These are phyloP conservation scores for Phaedon cochleariae DNA, from an alignment of 2,888 invertebrate species.

Conservation along the genomic window DNA sequence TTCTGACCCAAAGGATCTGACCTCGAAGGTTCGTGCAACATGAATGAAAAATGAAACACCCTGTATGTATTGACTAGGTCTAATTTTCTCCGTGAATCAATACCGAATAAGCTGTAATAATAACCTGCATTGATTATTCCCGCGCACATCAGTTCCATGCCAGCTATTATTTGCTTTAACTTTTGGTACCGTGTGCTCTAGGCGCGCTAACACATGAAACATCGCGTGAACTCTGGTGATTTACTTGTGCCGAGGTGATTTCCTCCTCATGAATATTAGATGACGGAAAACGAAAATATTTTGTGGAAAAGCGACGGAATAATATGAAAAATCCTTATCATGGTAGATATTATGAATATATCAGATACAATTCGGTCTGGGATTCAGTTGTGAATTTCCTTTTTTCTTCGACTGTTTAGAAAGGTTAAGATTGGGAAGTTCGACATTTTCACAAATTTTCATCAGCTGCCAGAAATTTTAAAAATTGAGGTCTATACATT, in stretches of 20 bases:
- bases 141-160: constrained; percentile 32
- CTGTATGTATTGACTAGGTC: constrained; percentile 10
- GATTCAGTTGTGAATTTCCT: too few relatives aligned
- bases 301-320: constrained; percentile 21
- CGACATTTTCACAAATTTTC: too few relatives aligned
- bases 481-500: too few relatives aligned
- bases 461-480: too few relatives aligned
- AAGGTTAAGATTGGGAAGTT: too few relatives aligned
- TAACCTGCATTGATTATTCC: constrained; percentile 58
- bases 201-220: constrained; percentile 29
- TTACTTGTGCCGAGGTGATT: constrained; percentile 32
- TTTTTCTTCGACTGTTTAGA: too few relatives aligned
- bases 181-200: constrained; percentile 35
- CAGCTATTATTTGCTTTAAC: constrained; percentile 39
- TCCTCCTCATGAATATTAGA: constrained; percentile 36
- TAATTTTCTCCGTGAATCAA: constrained; percentile 42
- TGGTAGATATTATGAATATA: background rate
- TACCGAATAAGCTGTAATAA: constrained; percentile 54
- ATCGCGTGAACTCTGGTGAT: constrained; percentile 47
- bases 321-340: background rate
- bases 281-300: constrained; percentile 24
- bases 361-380: constrained; percentile 44
- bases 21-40: too few relatives aligned
- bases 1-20: too few relatives aligned
- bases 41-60: too few relatives aligned